A percentile compares a stretch with the other conserved stretches of the same genome.
These are phyloP conservation scores for Acanthurus lineatus DNA, from an alignment of 2,797 vertebrate species.

Conservation along the genomic window DNA sequence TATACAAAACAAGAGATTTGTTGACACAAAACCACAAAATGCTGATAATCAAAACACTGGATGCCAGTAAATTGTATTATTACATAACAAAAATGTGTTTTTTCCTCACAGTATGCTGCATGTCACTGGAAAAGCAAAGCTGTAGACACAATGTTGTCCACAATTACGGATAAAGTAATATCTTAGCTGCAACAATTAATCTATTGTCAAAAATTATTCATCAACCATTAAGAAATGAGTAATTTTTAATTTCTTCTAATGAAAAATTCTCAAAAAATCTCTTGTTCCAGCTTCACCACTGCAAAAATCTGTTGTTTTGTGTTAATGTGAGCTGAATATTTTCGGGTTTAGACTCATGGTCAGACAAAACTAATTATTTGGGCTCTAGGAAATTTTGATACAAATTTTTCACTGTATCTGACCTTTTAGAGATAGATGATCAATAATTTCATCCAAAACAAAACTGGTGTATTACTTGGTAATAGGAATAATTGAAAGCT, in stretches of 20 bases:
- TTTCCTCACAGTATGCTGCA: not conserved
- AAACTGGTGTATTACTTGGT: not conserved
- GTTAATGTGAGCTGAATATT: not conserved
- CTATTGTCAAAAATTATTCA: not conserved
- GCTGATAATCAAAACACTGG: not conserved
- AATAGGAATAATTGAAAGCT: not conserved
- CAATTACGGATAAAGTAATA: not conserved
- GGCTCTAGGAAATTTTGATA: not conserved
- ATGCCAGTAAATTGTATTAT: not conserved
- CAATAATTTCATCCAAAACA: not conserved
- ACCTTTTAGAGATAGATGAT: not conserved
- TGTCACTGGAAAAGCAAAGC: not conserved
- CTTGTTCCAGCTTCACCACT: not conserved
- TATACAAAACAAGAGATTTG: not conserved
- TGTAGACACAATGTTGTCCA: not conserved
- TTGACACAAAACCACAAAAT: not conserved
- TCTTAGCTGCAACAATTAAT: not conserved
- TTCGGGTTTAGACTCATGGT: not conserved
- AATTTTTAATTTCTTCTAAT: not conserved
- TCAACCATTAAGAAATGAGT: not conserved
- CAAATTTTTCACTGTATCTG: not conserved
- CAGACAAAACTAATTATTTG: not conserved
- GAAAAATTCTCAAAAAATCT: not conserved
- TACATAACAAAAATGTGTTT: slow-evolving; percentile 3
- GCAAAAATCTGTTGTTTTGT: not conserved